These are phyloP conservation scores for Zootoca vivipara DNA, from an alignment of 2,113 vertebrate species.

Conservation along the genomic window DNA sequence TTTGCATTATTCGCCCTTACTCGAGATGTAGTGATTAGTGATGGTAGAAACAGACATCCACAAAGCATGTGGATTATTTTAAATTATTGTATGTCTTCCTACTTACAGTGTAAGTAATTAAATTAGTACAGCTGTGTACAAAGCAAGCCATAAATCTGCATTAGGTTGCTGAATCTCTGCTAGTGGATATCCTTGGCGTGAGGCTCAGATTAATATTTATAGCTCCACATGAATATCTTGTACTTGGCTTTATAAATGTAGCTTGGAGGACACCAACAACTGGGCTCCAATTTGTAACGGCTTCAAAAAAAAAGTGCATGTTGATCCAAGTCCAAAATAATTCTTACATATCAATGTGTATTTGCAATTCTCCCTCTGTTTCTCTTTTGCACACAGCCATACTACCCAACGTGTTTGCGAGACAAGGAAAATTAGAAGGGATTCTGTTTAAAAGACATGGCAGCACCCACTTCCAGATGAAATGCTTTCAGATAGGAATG, in stretches of 20 bases:
- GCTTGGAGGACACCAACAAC: constrained; percentile 56
- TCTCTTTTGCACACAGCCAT: background rate
- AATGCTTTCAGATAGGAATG: background rate
- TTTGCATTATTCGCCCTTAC: constrained; percentile 46
- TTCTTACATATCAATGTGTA: constrained; percentile 49
- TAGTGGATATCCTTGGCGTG: constrained; percentile 59
- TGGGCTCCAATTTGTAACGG: constrained; percentile 38
- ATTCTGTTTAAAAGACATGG: constrained; percentile 5
- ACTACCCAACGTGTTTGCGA: constrained; percentile 36
- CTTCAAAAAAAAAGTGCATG: constrained; percentile 43
- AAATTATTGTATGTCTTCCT: constrained; percentile 58
- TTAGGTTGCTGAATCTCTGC: constrained; percentile 69
- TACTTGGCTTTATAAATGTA: constrained; percentile 54
- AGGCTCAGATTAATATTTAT: constrained; percentile 69
- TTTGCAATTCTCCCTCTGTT: background rate
- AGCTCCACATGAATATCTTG: constrained; percentile 49
- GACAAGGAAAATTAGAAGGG: constrained; percentile 35
- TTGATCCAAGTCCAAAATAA: constrained; percentile 48
- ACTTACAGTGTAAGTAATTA: constrained; percentile 66
- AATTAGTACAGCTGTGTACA: constrained; percentile 62
- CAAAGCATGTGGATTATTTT: constrained; percentile 57
- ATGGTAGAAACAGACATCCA: constrained; percentile 33
- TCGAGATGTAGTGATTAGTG: constrained; percentile 57
- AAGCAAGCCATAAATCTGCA: constrained; percentile 69
- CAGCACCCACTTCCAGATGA: background rate